Evolutionary conservation across 2,888 invertebrate species (phyloP), one percentile per base, ranked within the genome.

Genomic region (Onchidella celtica): DNA sequence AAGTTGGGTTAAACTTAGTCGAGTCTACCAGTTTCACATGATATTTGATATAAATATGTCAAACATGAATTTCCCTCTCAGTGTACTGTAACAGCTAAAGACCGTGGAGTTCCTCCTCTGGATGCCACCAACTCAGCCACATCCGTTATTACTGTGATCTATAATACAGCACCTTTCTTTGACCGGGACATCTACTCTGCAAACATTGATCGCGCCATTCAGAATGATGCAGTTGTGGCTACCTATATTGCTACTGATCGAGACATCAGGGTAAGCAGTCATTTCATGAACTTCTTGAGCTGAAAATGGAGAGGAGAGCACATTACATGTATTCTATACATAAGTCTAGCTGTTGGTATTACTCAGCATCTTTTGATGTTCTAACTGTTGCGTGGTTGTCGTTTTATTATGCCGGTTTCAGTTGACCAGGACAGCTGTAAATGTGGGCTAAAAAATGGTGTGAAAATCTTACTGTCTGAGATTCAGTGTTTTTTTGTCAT

Each of bases 221-320:
- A 38, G 3, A 32, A 75, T 57, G 69, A 57, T 29, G 4, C 27
- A n/a, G 24, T 63, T 11, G 24, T 84, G 3, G 55, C 21, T n/a
- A 79, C 36, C 3, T 66, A 57, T 57, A 94, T 95, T 0, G 97
- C 97, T 0, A 95, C 95, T 0, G 97, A 97, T 34, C 57, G 27
- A 6, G 74, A 77, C 92, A 95, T 95, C 0, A 97, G 34, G 14
- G 85, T 85, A 65, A 81, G 83, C 73, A 1, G 1, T 11, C n/a
- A 4, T 59, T 59, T 4, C n/a, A 17, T 17, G n/a, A n/a, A n/a
- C n/a, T n/a, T n/a, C n/a, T n/a, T n/a, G n/a, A n/a, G n/a, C n/a
- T n/a, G n/a, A n/a, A n/a, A n/a, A n/a, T n/a, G n/a, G n/a, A n/a
- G n/a, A n/a, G n/a, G n/a, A n/a, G n/a, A n/a, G n/a, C n/a, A n/a